Percentiles rank a stretch among this genome's conserved stretches.
Evolutionary conservation across 2,797 vertebrate genomes (phyloP).

Genomic region (Pseudochaenichthys georgianus): DNA sequence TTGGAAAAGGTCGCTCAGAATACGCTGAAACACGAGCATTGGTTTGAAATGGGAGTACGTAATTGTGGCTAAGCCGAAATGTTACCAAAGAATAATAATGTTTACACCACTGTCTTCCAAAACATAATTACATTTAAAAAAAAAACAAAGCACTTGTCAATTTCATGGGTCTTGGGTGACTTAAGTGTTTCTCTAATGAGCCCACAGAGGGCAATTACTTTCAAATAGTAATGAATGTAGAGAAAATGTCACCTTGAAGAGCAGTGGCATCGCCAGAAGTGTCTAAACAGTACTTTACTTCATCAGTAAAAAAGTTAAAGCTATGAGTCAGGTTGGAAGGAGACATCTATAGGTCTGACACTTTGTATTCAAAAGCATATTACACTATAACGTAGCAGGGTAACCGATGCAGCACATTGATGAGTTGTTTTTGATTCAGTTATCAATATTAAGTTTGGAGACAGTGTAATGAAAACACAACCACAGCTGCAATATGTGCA

Average conservation of each 20-base stretch:
- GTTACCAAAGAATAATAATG: not conserved
- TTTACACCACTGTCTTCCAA: constrained; percentile 35
- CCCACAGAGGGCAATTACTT: constrained; percentile 62
- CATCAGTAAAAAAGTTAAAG: constrained; percentile 18
- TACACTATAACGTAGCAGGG: not conserved
- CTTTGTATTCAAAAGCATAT: not conserved
- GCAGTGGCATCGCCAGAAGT: constrained; percentile 13
- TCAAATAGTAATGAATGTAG: constrained; percentile 51
- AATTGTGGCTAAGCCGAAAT: constrained; percentile 1
- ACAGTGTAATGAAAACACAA: not conserved
- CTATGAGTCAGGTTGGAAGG: constrained; percentile 18
- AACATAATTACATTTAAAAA: constrained; percentile 50
- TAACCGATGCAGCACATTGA: not conserved
- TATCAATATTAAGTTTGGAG: not conserved
- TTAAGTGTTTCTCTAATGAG: constrained; percentile 66
- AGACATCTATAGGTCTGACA: not conserved
- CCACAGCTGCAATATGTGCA: not conserved
- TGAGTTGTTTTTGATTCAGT: not conserved
- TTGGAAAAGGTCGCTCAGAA: too few species aligned
- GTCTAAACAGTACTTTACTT: constrained; percentile 12
- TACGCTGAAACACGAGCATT: too few species aligned
- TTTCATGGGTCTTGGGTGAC: constrained; percentile 50
- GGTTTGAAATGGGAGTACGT: too few species aligned
- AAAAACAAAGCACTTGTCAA: constrained; percentile 50
- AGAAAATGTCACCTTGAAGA: constrained; percentile 75